Evolutionary conservation across 64 coral and sea anemone genomes (phyloP).

Genomic region (Trachythela sp.): DNA sequence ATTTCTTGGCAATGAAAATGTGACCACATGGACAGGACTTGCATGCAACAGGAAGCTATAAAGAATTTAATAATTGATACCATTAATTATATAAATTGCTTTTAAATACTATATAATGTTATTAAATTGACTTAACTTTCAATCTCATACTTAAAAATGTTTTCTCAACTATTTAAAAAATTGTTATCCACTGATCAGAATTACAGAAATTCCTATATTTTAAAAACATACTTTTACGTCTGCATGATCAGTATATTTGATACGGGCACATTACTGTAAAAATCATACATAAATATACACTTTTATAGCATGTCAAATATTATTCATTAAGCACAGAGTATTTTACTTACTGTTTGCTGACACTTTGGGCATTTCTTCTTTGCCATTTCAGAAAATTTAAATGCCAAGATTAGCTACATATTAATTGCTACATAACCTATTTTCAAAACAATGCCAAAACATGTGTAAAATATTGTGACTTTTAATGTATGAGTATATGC

Average conservation of each 20-base stretch:
- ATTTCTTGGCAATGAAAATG: constrained; percentile 62
- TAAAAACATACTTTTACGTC: no score
- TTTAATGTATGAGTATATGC: no score
- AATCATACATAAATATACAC: no score
- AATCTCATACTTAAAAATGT: no score
- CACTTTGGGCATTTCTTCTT: constrained; percentile 66
- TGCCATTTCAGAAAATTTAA: constrained; percentile 42
- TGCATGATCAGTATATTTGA: no score
- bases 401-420: neutral
- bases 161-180: no score
- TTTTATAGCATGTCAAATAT: neutral
- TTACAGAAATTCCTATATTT: no score
- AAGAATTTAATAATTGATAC: neutral
- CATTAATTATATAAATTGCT: neutral
- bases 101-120: neutral
- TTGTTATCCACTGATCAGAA: no score
- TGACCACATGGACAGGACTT: constrained; percentile 76
- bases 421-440: no score
- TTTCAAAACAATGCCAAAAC: neutral
- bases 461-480: neutral
- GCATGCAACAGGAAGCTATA: constrained; percentile 68
- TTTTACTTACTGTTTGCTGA: constrained; percentile 60
- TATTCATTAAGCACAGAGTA: neutral
- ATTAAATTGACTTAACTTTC: neutral
- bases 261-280: no score